Percentiles rank a stretch among this genome's conserved stretches.
Evolutionary conservation across 2,888 invertebrate genomes (phyloP).

Genomic region (Drosophila lutescens): DNA sequence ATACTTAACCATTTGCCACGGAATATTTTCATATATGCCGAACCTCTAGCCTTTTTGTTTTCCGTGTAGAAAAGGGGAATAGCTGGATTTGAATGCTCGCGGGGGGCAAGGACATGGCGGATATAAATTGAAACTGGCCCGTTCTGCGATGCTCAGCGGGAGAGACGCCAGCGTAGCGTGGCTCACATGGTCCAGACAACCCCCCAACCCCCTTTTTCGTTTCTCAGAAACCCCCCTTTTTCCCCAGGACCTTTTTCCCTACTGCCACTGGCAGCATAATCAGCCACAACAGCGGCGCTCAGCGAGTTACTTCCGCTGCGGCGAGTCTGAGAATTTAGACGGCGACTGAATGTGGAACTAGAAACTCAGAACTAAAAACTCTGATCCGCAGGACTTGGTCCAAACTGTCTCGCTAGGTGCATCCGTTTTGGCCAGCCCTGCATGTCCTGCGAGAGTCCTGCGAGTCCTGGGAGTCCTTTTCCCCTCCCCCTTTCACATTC

Average conservation of each 20-base stretch:
- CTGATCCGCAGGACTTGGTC: slow-evolving; percentile 23
- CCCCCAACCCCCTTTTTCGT: not conserved
- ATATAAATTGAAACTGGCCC: slow-evolving; percentile 55
- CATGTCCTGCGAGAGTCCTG: slow-evolving; percentile 47
- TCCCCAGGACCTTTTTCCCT: not conserved
- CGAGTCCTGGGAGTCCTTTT: slow-evolving; percentile 52
- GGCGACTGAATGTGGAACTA: slow-evolving; percentile 10
- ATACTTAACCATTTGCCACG: not conserved
- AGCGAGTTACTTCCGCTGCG: slow-evolving; percentile 82
- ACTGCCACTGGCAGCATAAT: slow-evolving; percentile 77
- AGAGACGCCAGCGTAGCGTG: slow-evolving; percentile 39
- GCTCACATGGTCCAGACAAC: slow-evolving; percentile 37
- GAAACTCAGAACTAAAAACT: not conserved
- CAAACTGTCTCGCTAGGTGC: slow-evolving; percentile 60
- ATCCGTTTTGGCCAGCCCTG: slow-evolving; percentile 58
- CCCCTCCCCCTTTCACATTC: slow-evolving; percentile 50
- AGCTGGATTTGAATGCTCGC: slow-evolving; percentile 29
- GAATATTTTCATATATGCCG: not conserved
- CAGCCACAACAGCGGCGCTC: slow-evolving; percentile 81
- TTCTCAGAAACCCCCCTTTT: not conserved
- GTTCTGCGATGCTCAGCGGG: slow-evolving; percentile 49
- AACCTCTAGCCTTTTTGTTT: not conserved
- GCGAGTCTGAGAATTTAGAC: slow-evolving; percentile 58
- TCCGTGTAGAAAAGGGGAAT: slow-evolving; percentile 7
- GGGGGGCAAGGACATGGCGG: slow-evolving; percentile 50